Evolutionary conservation across 1,140 invertebrate species (phyloP), one percentile per base, ranked within the genome.

Genomic region (Drosophila carrolli): DNA sequence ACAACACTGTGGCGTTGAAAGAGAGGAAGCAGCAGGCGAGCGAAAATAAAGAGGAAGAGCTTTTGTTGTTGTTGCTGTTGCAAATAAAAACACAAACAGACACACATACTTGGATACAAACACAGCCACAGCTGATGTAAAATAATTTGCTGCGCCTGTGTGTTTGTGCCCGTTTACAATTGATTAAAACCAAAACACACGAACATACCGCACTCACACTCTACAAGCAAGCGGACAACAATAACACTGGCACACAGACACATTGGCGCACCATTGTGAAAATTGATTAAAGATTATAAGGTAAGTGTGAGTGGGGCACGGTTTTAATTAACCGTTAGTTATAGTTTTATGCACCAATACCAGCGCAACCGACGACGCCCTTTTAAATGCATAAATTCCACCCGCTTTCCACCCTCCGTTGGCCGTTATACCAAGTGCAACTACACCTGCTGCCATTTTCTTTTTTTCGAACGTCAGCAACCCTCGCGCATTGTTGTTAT

Each of bases 111-210:
- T 54, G 76, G 48, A 74, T 48, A 72, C 40, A 77, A 40, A 78
- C 41, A 76, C 40, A 71, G 60, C 16, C 75, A 81, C 82, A 86
- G 84, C 84, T 86, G 83, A 89, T 86, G 84, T 79, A 75, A 84
- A 85, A 83, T 83, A 75, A 83, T 89, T 83, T 89, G 75, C 79
- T 77, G 59, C 57, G 78, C 59, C 76, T 74, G 80, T 89, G 79
- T 88, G 79, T 66, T 88, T 44, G 82, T 86, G 71, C 57, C 71
- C 75, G 76, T 89, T 89, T 80, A 83, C 76, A 89, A 88, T 89
- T 89, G 84, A 88, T 89, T 88, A 83, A 88, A 89, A 89, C 71
- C 84, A 89, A 88, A 88, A 88, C 84, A 88, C 82, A 78, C 78
- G 57, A 41, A 67, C 68, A 75, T 55, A 43, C 53, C 27, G 27